Percentiles rank a stretch among this genome's conserved stretches.
phyloP scores from a whole-genome alignment of 1,140 invertebrate species.

The Leptinotarsa defecta region DNA sequence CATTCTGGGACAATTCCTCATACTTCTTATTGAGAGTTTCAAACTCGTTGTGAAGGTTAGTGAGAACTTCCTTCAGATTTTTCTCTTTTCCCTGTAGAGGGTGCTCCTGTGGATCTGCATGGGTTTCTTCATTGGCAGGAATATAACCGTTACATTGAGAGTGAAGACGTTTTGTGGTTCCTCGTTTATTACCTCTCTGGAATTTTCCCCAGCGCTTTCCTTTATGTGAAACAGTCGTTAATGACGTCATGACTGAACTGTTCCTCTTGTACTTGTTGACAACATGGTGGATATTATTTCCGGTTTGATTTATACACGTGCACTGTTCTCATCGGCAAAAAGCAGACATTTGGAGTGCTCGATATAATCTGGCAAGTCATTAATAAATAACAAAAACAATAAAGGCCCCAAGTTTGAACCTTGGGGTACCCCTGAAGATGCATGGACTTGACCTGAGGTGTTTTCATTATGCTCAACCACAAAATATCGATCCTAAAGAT shows the following conservation, averaged over 20 bases:
- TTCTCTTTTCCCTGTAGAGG: constrained; percentile 48
- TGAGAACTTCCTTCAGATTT: constrained; percentile 55
- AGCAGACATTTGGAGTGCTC: too few species aligned
- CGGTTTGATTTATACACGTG: constrained; percentile 41
- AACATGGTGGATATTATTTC: constrained; percentile 45
- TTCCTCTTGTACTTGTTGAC: constrained; percentile 43
- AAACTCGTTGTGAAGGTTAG: constrained; percentile 59
- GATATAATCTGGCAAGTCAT: too few species aligned
- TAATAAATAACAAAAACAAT: too few species aligned
- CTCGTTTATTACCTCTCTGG: constrained; percentile 13
- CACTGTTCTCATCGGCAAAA: constrained; percentile 33
- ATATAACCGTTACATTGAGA: neutral
- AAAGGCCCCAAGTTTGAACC: too few species aligned
- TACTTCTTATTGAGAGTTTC: constrained; percentile 56
- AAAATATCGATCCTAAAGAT: too few species aligned
- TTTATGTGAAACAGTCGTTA: constrained; percentile 22
- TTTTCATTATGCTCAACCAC: too few species aligned
- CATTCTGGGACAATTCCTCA: constrained; percentile 56
- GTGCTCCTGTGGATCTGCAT: constrained; percentile 20
- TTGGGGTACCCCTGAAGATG: too few species aligned
- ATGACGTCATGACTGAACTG: constrained; percentile 21
- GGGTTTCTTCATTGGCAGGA: neutral
- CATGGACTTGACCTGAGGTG: too few species aligned
- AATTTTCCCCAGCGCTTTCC: neutral
- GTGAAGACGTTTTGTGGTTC: neutral